Percentiles rank a stretch among this genome's conserved stretches.
phyloP scores from a whole-genome alignment of 2,888 invertebrate genomes.

The Sicus ferrugineus region DNA sequence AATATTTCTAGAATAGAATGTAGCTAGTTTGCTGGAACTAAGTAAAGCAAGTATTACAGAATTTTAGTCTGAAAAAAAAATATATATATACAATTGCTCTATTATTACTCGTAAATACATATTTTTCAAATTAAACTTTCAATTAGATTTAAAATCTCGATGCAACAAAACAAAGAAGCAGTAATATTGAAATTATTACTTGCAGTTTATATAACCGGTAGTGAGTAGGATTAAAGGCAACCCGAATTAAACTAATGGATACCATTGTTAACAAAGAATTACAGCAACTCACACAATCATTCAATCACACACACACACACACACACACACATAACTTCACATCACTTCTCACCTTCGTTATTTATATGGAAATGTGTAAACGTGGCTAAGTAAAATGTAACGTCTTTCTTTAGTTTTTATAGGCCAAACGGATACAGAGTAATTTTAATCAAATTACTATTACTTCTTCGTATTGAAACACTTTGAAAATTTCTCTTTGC shows the following conservation, averaged over 20 bases:
- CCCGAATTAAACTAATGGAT: background rate
- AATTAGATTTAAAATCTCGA: background rate
- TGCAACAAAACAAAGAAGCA: no score
- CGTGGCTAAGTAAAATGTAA: no score
- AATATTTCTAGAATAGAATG: constrained; percentile 66
- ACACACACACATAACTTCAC: constrained; percentile 8
- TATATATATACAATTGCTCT: constrained; percentile 14
- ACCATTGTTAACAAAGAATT: background rate
- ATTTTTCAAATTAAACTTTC: background rate
- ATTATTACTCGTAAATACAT: constrained; percentile 2
- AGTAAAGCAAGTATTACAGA: constrained; percentile 66
- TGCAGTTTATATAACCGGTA: no score
- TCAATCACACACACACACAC: constrained; percentile 12
- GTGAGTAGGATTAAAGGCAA: background rate
- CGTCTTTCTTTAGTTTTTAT: no score
- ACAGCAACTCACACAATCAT: no score
- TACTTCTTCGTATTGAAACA: no score
- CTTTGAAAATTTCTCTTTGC: background rate
- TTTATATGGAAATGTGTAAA: no score
- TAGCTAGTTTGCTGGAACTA: constrained; percentile 65
- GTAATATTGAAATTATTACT: no score
- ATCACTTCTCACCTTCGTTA: background rate
- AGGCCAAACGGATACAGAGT: no score
- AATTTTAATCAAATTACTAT: no score
- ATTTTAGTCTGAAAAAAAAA: constrained; percentile 55